Base-by-base conservation (phyloP, 2,888 invertebrate species). In the Homarus gammarus region DNA sequence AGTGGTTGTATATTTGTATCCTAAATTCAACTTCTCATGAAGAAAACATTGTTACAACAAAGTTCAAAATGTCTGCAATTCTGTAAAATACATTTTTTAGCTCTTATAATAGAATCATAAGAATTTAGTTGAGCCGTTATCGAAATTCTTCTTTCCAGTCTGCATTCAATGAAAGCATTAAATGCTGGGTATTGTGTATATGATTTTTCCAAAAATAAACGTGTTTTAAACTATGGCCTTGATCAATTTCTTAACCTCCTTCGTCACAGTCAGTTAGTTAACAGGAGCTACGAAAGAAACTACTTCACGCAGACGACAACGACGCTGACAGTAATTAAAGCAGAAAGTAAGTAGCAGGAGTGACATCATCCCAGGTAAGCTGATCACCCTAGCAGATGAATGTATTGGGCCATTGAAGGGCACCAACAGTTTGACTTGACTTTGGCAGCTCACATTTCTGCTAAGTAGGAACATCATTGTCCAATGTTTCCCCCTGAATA, bases 201-300 rank as follows among this genome's bases (percentile, higher is more conserved):
- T 91, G 86, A 89, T 91, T 91, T 91, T 91, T 91, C 88, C 91
- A 91, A 82, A 89, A 91, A 91, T 91, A 91, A 91, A 91, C 91
- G 91, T 91, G 91, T 89, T 91, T 87, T 87, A 87, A 87, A 87
- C 87, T 87, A 87, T 77, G 84, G 82, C 36, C 70, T 83, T 70
- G 82, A 44, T 38, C 3, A 83, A 10, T 70, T 44, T n/a, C 31
- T 70, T 83, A 18, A 44, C 70, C 56, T 56, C 18, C 0, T 18
- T n/a, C n/a, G n/a, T n/a, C n/a, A n/a, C n/a, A n/a, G n/a, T n/a
- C n/a, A n/a, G n/a, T n/a, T n/a, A n/a, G n/a, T n/a, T n/a, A n/a
- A n/a, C n/a, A n/a, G n/a, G n/a, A n/a, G n/a, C n/a, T n/a, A n/a
- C n/a, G n/a, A n/a, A n/a, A n/a, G n/a, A n/a, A n/a, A n/a, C n/a